Evolutionary conservation across 2,888 invertebrate species (phyloP).

Genomic region (Sarcophaga caerulescens): DNA sequence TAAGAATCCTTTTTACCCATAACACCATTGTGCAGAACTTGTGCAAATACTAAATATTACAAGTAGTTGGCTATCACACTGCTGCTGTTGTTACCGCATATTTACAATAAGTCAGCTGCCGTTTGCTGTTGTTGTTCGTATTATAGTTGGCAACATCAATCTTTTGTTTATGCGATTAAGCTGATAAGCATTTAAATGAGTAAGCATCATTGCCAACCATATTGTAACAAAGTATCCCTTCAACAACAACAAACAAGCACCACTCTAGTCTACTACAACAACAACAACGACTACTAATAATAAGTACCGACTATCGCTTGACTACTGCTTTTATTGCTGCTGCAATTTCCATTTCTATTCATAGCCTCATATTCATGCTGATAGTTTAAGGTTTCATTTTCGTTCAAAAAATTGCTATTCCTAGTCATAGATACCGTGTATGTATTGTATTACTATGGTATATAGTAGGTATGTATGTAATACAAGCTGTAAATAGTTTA

Average conservation of each 20-base stretch:
- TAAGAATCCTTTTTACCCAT: too few species aligned
- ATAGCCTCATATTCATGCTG: slow-evolving; percentile 20
- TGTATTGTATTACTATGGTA: neutral
- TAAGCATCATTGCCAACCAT: slow-evolving; percentile 61
- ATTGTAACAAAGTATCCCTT: slow-evolving; percentile 23
- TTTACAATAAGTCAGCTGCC: slow-evolving; percentile 1
- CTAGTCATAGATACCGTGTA: neutral
- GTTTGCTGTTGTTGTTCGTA: slow-evolving; percentile 48
- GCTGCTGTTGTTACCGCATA: slow-evolving; percentile 15
- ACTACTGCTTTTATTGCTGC: neutral
- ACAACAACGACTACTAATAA: neutral
- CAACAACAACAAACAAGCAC: too few species aligned
- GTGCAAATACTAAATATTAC: neutral
- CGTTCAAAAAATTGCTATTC: neutral
- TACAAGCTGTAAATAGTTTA: slow-evolving; percentile 38
- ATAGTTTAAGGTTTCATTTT: slow-evolving; percentile 49
- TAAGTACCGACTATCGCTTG: neutral
- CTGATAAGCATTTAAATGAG: slow-evolving; percentile 78
- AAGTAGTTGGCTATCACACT: slow-evolving; percentile 29
- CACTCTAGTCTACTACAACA: slow-evolving; percentile 14
- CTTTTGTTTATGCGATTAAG: slow-evolving; percentile 77
- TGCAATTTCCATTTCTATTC: slow-evolving; percentile 20
- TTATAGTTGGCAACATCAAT: slow-evolving; percentile 72
- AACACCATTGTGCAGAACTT: neutral
- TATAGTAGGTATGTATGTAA: neutral